These are phyloP conservation scores for Theonella swinhoei DNA, from an alignment of 37 sponge, comb jelly and placozoan genomes.

Conservation along the genomic window DNA sequence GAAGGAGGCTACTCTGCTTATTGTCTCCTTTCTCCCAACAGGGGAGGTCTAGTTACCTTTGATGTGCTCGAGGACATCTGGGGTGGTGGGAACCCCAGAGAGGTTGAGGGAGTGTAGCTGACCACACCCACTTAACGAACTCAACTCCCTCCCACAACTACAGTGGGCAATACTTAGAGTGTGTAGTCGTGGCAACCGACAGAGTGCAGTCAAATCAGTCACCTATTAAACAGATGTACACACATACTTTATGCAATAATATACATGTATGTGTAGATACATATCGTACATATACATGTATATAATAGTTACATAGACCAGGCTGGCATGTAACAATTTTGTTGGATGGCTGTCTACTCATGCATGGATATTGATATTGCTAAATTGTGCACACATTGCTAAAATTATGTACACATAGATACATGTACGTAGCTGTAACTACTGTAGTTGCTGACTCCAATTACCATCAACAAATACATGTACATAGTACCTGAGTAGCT, in stretches of 20 bases:
- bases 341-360: too few species aligned
- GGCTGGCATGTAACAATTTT: too few species aligned
- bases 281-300: too few species aligned
- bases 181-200: conserved; percentile 18
- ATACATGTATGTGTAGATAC: background rate
- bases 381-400: too few species aligned
- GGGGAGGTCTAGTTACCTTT: background rate
- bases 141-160: background rate
- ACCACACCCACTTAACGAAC: conserved; percentile 14
- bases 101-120: conserved; percentile 26
- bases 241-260: too few species aligned
- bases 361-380: too few species aligned
- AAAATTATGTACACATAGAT: background rate
- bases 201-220: conserved; percentile 14
- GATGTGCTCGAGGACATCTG: conserved; percentile 7
- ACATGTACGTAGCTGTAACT: too few species aligned
- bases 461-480: background rate
- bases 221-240: too few species aligned
- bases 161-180: conserved; percentile 47
- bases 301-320: too few species aligned
- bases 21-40: too few species aligned
- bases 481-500: conserved; percentile 20
- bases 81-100: conserved; percentile 3
- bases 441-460: background rate
- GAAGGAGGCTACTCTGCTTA: too few species aligned